Evolutionary conservation across 2,797 vertebrate species (phyloP).

Genomic region (Bradypodion pumilum): DNA sequence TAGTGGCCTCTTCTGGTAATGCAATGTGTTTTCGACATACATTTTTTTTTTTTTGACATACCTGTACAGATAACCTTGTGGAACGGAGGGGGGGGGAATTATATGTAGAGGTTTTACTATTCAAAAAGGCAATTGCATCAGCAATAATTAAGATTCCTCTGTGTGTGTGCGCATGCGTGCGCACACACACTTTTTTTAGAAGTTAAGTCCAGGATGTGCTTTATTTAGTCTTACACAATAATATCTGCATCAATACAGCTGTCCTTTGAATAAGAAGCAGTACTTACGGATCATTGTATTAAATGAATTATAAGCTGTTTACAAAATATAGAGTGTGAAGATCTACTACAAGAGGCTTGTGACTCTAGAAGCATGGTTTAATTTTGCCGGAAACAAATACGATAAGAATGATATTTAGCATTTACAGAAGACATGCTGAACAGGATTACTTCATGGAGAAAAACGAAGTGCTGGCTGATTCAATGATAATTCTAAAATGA

Average conservation of each 20-base stretch:
- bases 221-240: slow-evolving; percentile 11
- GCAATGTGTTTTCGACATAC: too few relatives aligned
- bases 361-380: background rate
- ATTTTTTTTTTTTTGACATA: too few relatives aligned
- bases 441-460: background rate
- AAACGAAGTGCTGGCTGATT: background rate
- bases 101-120: too few relatives aligned
- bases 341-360: background rate
- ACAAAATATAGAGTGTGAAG: background rate
- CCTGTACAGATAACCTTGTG: too few relatives aligned
- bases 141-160: slow-evolving; percentile 7
- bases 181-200: slow-evolving; percentile 45
- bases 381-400: background rate
- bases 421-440: background rate
- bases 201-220: background rate
- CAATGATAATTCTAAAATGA: background rate
- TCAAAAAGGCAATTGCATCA: slow-evolving; percentile 25
- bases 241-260: background rate
- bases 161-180: background rate
- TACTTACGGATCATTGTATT: background rate
- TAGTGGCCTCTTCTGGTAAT: too few relatives aligned
- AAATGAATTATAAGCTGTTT: background rate
- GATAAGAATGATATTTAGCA: background rate
- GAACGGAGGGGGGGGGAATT: too few relatives aligned
- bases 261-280: background rate